Percentiles rank a stretch among this genome's conserved stretches.
These are phyloP conservation scores for Eueides isabella DNA, from an alignment of 1,140 invertebrate genomes.

Conservation along the genomic window DNA sequence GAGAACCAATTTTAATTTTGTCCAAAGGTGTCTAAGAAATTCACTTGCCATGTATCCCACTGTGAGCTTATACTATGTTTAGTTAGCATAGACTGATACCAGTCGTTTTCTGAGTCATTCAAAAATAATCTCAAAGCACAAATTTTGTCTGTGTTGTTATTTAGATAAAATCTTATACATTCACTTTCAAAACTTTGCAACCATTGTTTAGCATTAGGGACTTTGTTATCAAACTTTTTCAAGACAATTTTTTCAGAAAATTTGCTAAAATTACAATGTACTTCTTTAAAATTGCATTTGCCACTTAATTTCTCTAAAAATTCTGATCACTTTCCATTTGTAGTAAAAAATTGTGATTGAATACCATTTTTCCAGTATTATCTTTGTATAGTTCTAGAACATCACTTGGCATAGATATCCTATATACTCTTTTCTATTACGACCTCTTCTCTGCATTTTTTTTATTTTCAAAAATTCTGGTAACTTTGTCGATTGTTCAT, in stretches of 20 bases:
- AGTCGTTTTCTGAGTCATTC: no score
- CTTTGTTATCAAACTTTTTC: no score
- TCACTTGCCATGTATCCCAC: slow-evolving; percentile 31
- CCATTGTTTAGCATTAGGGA: slow-evolving; percentile 38
- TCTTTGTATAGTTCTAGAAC: slow-evolving; percentile 35
- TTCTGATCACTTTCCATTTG: no score
- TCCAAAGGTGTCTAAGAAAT: slow-evolving; percentile 35
- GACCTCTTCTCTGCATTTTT: slow-evolving; percentile 36
- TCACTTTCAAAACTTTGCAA: slow-evolving; percentile 37
- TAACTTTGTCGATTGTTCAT: slow-evolving; percentile 32
- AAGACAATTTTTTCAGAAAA: no score
- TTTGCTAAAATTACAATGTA: no score
- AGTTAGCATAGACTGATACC: no score
- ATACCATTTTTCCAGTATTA: slow-evolving; percentile 38
- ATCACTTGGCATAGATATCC: slow-evolving; percentile 39
- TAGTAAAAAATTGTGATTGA: slow-evolving; percentile 41
- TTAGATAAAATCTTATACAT: slow-evolving; percentile 38
- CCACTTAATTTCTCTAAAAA: no score
- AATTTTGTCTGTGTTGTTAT: slow-evolving; percentile 36
- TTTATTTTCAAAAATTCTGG: slow-evolving; percentile 38
- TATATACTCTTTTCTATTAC: slow-evolving; percentile 39
- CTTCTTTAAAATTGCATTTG: slow-evolving; percentile 38
- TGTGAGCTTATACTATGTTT: slow-evolving; percentile 30
- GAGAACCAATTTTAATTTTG: slow-evolving; percentile 36
- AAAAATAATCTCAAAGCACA: no score